Conservation (phyloP, 2,888 invertebrate species). For the Neoascia interrupta region DNA sequence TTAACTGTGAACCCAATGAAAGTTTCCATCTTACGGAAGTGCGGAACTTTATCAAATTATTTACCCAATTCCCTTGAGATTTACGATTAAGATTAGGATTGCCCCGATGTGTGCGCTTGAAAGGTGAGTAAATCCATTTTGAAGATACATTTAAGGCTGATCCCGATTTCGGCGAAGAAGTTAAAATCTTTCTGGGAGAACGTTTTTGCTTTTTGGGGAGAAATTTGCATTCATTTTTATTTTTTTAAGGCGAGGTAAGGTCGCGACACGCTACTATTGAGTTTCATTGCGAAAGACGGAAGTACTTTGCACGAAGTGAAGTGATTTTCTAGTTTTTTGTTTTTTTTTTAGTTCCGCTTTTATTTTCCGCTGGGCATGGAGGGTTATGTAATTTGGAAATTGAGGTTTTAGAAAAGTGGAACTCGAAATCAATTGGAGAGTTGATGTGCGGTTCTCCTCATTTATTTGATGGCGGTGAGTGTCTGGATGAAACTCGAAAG, state of each 20-base stretch:
- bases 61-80: slow-evolving; percentile 18
- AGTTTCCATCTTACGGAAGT: slow-evolving; percentile 24
- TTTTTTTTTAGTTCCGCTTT: background rate
- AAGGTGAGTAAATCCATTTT: slow-evolving; percentile 11
- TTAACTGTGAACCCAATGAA: slow-evolving; percentile 25
- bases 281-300: slow-evolving; percentile 53
- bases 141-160: slow-evolving; percentile 18
- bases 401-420: background rate
- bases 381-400: slow-evolving; percentile 30
- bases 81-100: slow-evolving; percentile 12
- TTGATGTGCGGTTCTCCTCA: too few relatives aligned
- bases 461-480: too few relatives aligned
- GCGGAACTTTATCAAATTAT: slow-evolving; percentile 33
- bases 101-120: slow-evolving; percentile 19
- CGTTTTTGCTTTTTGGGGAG: background rate
- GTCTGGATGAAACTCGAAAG: background rate
- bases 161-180: slow-evolving; percentile 24
- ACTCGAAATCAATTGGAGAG: background rate
- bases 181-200: background rate
- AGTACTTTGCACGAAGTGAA: slow-evolving; percentile 23
- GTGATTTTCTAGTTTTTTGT: slow-evolving; percentile 24
- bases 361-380: background rate
- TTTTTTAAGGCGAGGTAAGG: slow-evolving; percentile 19
- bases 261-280: slow-evolving; percentile 12
- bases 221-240: slow-evolving; percentile 20